Conservation (phyloP, 2,797 vertebrate species). For the Acomys russatus region DNA sequence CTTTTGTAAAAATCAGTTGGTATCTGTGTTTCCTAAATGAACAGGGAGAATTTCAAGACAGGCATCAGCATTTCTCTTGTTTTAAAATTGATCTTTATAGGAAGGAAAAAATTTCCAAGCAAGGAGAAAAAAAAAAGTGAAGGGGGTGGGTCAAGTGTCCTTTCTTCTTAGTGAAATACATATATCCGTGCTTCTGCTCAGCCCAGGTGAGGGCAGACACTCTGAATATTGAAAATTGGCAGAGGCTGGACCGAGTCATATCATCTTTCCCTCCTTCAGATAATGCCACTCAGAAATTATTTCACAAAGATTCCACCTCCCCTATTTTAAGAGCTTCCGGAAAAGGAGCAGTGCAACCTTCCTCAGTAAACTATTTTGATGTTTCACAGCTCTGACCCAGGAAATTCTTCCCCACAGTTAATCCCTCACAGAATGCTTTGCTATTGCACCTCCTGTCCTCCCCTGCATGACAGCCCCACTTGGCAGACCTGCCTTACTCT, state of each 20-base stretch:
- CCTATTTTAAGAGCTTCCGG: conserved; percentile 84
- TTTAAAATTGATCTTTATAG: conserved; percentile 49
- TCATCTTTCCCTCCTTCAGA: conserved; percentile 73
- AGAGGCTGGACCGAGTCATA: background rate
- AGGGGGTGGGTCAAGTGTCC: background rate
- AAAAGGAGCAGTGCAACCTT: conserved; percentile 80
- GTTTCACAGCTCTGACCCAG: conserved; percentile 80
- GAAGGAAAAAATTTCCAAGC: conserved; percentile 28
- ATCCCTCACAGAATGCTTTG: conserved; percentile 77
- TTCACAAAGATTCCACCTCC: conserved; percentile 80
- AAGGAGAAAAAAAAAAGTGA: conserved; percentile 2
- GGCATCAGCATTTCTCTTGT: conserved; percentile 27
- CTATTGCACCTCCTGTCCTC: conserved; percentile 11
- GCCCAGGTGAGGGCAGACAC: conserved; percentile 27
- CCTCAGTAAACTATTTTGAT: conserved; percentile 80
- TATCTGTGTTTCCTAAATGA: conserved; percentile 31
- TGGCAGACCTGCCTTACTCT: background rate
- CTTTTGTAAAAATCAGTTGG: conserved; percentile 42
- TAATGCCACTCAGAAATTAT: conserved; percentile 74
- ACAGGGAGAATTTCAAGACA: conserved; percentile 28
- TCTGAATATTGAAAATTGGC: background rate
- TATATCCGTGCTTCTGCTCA: conserved; percentile 33
- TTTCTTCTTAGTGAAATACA: background rate
- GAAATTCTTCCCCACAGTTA: conserved; percentile 80
- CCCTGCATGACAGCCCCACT: background rate